These are phyloP conservation scores for Drosophila santomea DNA, from an alignment of 1,140 invertebrate genomes.

Conservation along the genomic window DNA sequence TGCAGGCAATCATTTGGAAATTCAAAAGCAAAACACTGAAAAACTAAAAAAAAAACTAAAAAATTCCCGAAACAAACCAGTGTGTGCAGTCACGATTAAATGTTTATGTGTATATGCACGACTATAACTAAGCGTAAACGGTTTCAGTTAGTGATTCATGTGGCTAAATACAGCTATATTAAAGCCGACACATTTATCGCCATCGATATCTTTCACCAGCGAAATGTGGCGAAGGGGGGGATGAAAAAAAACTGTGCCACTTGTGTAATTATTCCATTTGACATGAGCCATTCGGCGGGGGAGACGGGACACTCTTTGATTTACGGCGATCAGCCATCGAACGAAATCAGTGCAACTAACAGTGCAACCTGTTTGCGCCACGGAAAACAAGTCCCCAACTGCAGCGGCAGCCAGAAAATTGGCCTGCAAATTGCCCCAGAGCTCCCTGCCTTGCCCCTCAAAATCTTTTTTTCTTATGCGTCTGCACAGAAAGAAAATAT, in stretches of 20 bases:
- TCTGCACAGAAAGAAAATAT: not conserved
- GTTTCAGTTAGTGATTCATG: conserved; percentile 57
- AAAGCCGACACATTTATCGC: conserved; percentile 35
- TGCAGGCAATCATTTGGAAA: conserved; percentile 79
- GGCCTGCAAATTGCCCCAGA: conserved; percentile 52
- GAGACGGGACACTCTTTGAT: conserved; percentile 42
- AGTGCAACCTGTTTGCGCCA: conserved; percentile 74
- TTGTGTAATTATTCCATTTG: conserved; percentile 65
- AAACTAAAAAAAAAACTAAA: conserved; percentile 1
- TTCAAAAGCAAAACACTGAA: conserved; percentile 34
- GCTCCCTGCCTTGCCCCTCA: not conserved
- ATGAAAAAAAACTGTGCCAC: conserved; percentile 44
- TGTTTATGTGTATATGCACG: conserved; percentile 13
- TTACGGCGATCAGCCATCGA: conserved; percentile 60
- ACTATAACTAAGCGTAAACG: conserved; percentile 51
- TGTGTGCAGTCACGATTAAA: conserved; percentile 41
- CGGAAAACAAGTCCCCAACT: conserved; percentile 62
- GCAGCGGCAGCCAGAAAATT: conserved; percentile 59
- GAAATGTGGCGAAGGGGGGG: not conserved
- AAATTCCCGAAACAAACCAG: conserved; percentile 11
- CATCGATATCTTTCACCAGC: conserved; percentile 52
- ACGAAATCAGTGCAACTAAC: conserved; percentile 79
- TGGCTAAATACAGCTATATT: conserved; percentile 51
- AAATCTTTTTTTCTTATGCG: not conserved
- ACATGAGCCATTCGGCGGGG: conserved; percentile 17